Base-by-base conservation (phyloP, 2,113 vertebrate genomes). In the Sceloporus undulatus region DNA sequence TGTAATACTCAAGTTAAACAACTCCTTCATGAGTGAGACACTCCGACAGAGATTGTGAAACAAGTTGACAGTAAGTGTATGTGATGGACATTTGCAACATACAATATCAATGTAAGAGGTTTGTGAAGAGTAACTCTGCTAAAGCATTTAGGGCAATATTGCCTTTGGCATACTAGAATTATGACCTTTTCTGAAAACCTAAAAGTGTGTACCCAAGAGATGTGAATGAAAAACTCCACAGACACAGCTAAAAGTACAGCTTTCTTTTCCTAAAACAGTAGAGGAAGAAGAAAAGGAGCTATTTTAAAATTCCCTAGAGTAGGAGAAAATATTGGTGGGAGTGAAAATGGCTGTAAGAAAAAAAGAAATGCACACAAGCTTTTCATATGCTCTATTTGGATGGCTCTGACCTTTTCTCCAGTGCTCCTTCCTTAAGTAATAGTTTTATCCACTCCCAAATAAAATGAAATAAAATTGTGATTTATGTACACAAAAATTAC, bases 51-150 rank as follows among this genome's bases (percentile, higher is more conserved):
- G 76, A 91, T 81, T 83, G 23, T 86, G 62, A 88, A 91, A 54
- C n/a, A 18, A 38, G 25, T 83, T 92, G 89, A 34, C 4, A 75
- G 13, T 88, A 1, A 38, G 14, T 88, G 9, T 25, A 65, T 29
- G 7, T 27, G 59, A 34, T 8, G 3, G 65, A 11, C 21, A 81
- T 90, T 85, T 65, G 18, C 87, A 81, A 84, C 80, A 52, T 40
- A 84, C 19, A 90, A 66, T 29, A 82, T 48, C 3, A 86, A 40
- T 76, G 34, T 75, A 85, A 34, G 52, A 88, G 83, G 59, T 6
- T 87, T 34, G 89, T 82, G 90, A 85, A 87, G 1, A 62, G 88
- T 78, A 87, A 91, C 52, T 85, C 21, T 38, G 48, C 8, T 85
- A 86, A 89, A 80, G 87, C 29, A 90, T 71, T 82, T 1, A 65